A percentile compares a stretch with the other conserved stretches of the same genome.
Conservation (phyloP, 2,888 invertebrate genomes). For the Thymelicus lineola region DNA sequence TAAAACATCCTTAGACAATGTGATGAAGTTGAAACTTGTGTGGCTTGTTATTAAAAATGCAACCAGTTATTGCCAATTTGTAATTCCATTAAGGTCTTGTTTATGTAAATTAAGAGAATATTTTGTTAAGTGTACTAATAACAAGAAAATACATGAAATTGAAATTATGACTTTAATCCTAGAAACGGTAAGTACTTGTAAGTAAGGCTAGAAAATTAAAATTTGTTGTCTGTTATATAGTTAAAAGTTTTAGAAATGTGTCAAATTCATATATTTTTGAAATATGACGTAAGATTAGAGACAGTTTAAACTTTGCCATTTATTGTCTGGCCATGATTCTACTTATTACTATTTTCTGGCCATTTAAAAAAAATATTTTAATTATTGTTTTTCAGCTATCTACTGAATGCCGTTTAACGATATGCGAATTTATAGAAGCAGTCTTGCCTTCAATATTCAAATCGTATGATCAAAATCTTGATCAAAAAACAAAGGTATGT, state of each 20-base stretch:
- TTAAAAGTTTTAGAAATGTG: too few species aligned
- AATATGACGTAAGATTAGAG: too few species aligned
- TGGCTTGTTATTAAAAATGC: slow-evolving; percentile 75
- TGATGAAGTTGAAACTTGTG: slow-evolving; percentile 71
- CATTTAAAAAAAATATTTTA: too few species aligned
- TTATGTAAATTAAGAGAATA: slow-evolving; percentile 61
- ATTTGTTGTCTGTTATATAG: too few species aligned
- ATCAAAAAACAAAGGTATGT: slow-evolving; percentile 74
- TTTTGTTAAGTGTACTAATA: slow-evolving; percentile 58
- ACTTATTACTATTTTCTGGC: too few species aligned
- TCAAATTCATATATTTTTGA: too few species aligned
- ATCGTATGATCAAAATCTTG: slow-evolving; percentile 73
- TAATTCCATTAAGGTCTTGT: slow-evolving; percentile 64
- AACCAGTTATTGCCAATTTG: slow-evolving; percentile 67
- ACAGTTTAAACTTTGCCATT: too few species aligned
- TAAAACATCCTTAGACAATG: slow-evolving; percentile 65
- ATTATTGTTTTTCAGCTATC: slow-evolving; percentile 67
- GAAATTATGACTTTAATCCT: slow-evolving; percentile 66
- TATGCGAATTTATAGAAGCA: slow-evolving; percentile 83
- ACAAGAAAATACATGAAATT: slow-evolving; percentile 74
- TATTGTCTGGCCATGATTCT: too few species aligned
- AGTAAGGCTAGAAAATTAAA: background rate
- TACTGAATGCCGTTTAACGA: slow-evolving; percentile 74
- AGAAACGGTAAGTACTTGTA: slow-evolving; percentile 62
- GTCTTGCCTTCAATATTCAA: slow-evolving; percentile 71